phyloP scores from a whole-genome alignment of 2,113 vertebrate genomes.

The Xenotilapia longispinis region DNA sequence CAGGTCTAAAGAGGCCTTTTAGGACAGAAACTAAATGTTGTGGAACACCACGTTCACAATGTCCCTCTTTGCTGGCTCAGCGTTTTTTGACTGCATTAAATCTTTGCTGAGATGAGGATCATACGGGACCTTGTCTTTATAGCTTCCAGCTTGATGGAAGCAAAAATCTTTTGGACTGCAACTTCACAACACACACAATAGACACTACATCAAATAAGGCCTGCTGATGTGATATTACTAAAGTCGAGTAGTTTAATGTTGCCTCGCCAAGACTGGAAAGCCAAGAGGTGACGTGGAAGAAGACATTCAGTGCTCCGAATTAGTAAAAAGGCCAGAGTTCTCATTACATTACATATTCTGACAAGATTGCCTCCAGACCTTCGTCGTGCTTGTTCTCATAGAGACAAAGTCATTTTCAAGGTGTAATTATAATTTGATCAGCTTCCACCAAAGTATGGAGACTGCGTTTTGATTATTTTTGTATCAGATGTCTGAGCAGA shows the following conservation, averaged over 20 bases:
- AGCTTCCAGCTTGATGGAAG: background rate
- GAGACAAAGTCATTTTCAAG: constrained; percentile 9
- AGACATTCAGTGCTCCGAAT: background rate
- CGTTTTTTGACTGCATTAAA: background rate
- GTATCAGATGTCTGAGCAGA: constrained; percentile 14
- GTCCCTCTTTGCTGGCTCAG: background rate
- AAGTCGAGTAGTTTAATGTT: background rate
- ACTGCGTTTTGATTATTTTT: constrained; percentile 37
- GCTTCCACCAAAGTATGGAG: constrained; percentile 3
- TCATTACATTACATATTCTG: background rate
- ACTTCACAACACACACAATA: background rate
- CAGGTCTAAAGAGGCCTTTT: background rate
- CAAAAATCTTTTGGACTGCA: background rate
- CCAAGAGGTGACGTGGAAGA: background rate
- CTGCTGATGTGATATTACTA: background rate
- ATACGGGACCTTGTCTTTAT: background rate
- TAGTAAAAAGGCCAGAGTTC: background rate
- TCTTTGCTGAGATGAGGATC: background rate
- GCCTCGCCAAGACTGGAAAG: background rate
- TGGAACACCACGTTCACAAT: background rate
- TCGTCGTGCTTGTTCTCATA: background rate
- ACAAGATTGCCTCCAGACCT: constrained; percentile 3
- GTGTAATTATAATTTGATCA: constrained; percentile 30
- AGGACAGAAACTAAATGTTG: background rate
- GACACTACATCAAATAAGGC: background rate